Conservation (phyloP, 2,888 invertebrate genomes). For the Toxonevra muliebris region DNA sequence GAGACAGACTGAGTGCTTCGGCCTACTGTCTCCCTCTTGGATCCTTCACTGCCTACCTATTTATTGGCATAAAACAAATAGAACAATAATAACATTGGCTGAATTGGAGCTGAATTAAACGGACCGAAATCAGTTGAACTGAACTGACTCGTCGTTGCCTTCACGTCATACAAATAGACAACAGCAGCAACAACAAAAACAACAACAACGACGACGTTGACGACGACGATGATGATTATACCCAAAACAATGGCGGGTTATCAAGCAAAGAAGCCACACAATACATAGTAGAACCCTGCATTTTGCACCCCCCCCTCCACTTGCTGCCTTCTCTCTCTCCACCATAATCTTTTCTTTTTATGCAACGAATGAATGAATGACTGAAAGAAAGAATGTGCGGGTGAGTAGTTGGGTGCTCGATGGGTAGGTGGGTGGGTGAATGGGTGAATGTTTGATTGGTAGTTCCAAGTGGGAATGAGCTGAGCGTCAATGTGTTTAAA, state of each 20-base stretch:
- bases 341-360: no score
- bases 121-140: slow-evolving; percentile 18
- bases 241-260: background rate
- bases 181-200: no score
- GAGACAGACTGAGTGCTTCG: no score
- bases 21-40: no score
- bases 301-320: background rate
- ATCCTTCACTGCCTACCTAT: background rate
- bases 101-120: slow-evolving; percentile 22
- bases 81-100: slow-evolving; percentile 17
- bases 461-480: background rate
- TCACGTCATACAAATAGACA: no score
- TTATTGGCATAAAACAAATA: slow-evolving; percentile 19
- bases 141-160: background rate
- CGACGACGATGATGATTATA: no score
- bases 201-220: no score
- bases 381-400: no score
- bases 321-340: background rate
- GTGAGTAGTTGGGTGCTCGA: background rate
- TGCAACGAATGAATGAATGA: slow-evolving; percentile 36
- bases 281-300: background rate
- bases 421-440: background rate
- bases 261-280: background rate
- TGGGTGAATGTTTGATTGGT: background rate
- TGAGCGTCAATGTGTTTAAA: background rate